These are phyloP conservation scores for Osmerus eperlanus DNA, from an alignment of 2,113 vertebrate genomes.

Conservation along the genomic window DNA sequence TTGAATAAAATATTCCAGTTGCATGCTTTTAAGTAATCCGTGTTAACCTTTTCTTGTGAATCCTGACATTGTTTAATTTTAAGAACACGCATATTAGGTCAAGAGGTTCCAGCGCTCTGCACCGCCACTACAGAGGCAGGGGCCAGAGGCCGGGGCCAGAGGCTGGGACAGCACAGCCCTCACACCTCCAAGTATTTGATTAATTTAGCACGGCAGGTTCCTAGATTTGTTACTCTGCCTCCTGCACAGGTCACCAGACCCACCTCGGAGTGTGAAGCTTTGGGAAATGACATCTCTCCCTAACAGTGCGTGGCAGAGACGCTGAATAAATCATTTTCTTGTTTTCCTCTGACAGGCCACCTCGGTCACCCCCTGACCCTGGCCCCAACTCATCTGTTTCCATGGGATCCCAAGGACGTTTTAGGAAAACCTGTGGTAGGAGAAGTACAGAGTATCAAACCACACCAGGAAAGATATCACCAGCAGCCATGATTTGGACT, in stretches of 20 bases:
- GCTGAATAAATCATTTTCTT: slow-evolving; percentile 18
- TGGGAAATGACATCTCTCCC: not conserved
- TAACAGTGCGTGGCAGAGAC: not conserved
- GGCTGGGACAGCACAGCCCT: not conserved
- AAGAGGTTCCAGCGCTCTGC: slow-evolving; percentile 27
- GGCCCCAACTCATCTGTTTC: slow-evolving; percentile 15
- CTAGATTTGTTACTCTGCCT: slow-evolving; percentile 14
- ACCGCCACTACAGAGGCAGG: slow-evolving; percentile 23
- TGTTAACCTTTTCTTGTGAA: slow-evolving; percentile 41
- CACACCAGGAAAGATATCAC: slow-evolving; percentile 25
- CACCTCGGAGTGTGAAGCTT: not conserved
- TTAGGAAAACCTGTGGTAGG: not conserved
- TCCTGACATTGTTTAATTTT: slow-evolving; percentile 42
- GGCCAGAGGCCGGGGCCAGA: not conserved
- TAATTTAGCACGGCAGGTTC: slow-evolving; percentile 22
- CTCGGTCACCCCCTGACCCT: slow-evolving; percentile 27
- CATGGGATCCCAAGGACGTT: not conserved
- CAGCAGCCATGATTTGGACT: slow-evolving; percentile 35
- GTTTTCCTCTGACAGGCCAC: slow-evolving; percentile 11
- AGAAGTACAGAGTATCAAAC: slow-evolving; percentile 21
- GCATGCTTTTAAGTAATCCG: slow-evolving; percentile 23
- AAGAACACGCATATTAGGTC: slow-evolving; percentile 37
- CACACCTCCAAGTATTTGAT: slow-evolving; percentile 10
- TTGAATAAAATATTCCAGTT: slow-evolving; percentile 34
- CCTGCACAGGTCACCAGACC: slow-evolving; percentile 9